A percentile compares a stretch with the other conserved stretches of the same genome.
These are phyloP conservation scores for Mythimna albipuncta DNA, from an alignment of 2,888 invertebrate species.

Conservation along the genomic window DNA sequence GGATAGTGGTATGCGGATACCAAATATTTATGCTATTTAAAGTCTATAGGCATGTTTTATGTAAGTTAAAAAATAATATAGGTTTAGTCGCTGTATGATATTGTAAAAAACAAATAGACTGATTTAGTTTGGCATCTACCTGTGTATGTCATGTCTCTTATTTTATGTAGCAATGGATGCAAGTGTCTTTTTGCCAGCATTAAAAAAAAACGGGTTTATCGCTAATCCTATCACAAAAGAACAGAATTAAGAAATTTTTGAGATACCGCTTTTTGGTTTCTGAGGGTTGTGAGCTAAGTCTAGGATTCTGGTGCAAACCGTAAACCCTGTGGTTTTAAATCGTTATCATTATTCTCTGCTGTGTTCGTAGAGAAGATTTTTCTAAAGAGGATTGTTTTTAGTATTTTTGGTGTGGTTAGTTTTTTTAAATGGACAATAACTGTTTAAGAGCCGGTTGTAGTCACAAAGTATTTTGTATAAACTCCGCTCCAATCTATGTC, in stretches of 20 bases:
- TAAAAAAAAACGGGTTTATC: not conserved
- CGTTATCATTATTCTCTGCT: slow-evolving; percentile 59
- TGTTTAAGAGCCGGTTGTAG: too few species aligned
- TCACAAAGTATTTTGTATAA: too few species aligned
- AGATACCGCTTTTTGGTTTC: not conserved
- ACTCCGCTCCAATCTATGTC: too few species aligned
- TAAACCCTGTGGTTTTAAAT: slow-evolving; percentile 57
- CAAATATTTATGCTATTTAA: too few species aligned
- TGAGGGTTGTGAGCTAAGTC: slow-evolving; percentile 25
- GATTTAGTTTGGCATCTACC: too few species aligned
- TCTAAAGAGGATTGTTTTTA: slow-evolving; percentile 35
- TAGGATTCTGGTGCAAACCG: slow-evolving; percentile 35
- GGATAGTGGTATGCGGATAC: too few species aligned
- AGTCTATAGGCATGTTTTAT: too few species aligned
- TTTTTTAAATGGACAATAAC: not conserved
- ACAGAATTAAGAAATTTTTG: not conserved
- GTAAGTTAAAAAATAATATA: too few species aligned
- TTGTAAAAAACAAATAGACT: too few species aligned
- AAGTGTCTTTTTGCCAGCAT: not conserved
- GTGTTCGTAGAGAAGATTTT: slow-evolving; percentile 52
- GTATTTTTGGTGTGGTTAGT: slow-evolving; percentile 10
- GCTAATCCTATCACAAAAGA: not conserved
- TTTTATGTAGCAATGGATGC: too few species aligned
- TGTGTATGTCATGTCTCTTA: too few species aligned
- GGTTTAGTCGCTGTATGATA: too few species aligned